Base-by-base conservation (phyloP, 2,797 vertebrate species). In the Cirrhinus molitorella region DNA sequence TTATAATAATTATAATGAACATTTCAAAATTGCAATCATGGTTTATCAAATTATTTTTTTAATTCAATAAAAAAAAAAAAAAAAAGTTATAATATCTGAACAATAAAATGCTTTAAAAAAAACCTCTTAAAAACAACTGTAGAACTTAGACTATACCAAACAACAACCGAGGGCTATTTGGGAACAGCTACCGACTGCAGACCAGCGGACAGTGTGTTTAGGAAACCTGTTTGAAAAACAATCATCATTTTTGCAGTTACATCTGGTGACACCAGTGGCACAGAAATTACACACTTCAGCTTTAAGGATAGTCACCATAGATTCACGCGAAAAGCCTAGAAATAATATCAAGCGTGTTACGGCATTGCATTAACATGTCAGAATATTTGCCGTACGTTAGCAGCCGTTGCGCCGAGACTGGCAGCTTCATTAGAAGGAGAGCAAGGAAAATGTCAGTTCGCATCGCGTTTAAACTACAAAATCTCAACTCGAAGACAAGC, bases 401-500 rank as follows among this genome's bases (percentile, higher is more conserved):
- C 43, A 65, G 61, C 67, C n/a, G 13, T 17, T 5, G 45, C 10
- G 25, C 45, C 5, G 57, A 83, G 79, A 86, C 80, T 87, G 83
- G 83, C 86, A 89, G 87, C 83, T 86, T 91, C 85, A 90, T 89
- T 88, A 83, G 88, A 91, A 87, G 53, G 76, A 80, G 51, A 81
- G 76, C 81, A 83, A 74, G 82, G 43, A 53, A 81, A 83, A 79
- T 84, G 86, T 67, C 83, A 82, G 68, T 73, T 84, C 37, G 72
- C 78, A 89, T 88, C 65, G 53, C 85, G 83, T 89, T 89, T 80
- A 89, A 83, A 90, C 72, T 66, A 78, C 83, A 86, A 89, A 87
- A 11, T 19, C 80, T 88, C 87, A 89, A 83, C 70, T 78, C 53
- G 77, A 81, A 90, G 85, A 89, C 87, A 90, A 89, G 87, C 81